These are phyloP conservation scores for Carapus acus DNA, from an alignment of 2,797 vertebrate species.

Conservation along the genomic window DNA sequence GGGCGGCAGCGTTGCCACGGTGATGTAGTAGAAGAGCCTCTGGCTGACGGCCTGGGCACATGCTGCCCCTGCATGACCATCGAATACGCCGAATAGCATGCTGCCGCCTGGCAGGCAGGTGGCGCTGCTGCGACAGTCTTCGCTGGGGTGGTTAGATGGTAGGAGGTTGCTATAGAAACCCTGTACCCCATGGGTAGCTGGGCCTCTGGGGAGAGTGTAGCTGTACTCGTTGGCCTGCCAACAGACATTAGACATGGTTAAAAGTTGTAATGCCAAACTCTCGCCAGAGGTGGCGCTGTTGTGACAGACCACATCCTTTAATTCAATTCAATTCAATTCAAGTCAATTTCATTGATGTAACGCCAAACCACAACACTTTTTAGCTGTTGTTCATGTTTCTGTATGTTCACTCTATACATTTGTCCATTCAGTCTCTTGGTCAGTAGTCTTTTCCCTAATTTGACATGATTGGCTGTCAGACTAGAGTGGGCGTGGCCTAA, in stretches of 20 bases:
- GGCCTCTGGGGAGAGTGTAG: conserved; percentile 46
- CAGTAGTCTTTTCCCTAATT: too few species aligned
- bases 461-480: too few species aligned
- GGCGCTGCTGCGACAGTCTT: conserved; percentile 63
- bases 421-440: too few species aligned
- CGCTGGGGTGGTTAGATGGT: conserved; percentile 56
- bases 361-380: too few species aligned
- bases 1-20: conserved; percentile 51
- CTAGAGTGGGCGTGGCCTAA: too few species aligned
- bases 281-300: too few species aligned
- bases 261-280: too few species aligned
- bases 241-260: conserved; percentile 8
- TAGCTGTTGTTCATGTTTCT: too few species aligned
- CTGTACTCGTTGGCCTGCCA: conserved; percentile 59
- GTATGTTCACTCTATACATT: too few species aligned
- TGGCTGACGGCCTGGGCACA: conserved; percentile 65
- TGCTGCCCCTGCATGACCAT: conserved; percentile 56
- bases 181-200: conserved; percentile 51
- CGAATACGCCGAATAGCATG: conserved; percentile 60
- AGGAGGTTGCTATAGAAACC: conserved; percentile 67
- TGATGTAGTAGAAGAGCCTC: conserved; percentile 64
- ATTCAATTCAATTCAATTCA: too few species aligned
- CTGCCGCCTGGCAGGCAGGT: conserved; percentile 57
- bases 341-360: too few species aligned
- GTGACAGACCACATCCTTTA: too few species aligned